Conservation (phyloP, 30 jellyfish, hydroid and myxozoan species). For the Clytia hemisphaerica region DNA sequence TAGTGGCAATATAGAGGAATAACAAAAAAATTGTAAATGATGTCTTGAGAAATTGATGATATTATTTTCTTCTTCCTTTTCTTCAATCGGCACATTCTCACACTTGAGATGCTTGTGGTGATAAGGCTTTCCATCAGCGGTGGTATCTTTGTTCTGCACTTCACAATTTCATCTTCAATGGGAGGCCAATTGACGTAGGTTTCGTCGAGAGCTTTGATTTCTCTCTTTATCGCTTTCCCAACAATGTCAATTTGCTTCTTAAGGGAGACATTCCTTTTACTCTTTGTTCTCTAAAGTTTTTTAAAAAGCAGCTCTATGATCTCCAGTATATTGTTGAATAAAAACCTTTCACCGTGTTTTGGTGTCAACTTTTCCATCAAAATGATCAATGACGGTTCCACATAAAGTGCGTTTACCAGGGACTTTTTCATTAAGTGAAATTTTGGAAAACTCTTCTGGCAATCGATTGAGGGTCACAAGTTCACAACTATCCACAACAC, state of each 20-base stretch:
- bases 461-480: too few species aligned
- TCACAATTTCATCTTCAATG: constrained; percentile 12
- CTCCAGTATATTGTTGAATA: constrained; percentile 2
- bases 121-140: background rate
- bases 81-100: background rate
- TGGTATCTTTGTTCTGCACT: constrained; percentile 23
- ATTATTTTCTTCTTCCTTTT: background rate
- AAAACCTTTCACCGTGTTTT: background rate
- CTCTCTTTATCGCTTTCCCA: constrained; percentile 7
- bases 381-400: background rate
- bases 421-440: too few species aligned
- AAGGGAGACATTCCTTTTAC: background rate
- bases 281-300: background rate
- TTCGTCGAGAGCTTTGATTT: background rate
- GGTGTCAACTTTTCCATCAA: constrained; percentile 9
- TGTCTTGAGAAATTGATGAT: constrained; percentile 23
- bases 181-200: constrained; percentile 39
- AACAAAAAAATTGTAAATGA: constrained; percentile 7
- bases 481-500: too few species aligned
- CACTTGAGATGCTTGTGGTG: background rate
- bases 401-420: background rate
- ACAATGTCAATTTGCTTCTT: background rate
- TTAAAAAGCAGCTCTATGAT: background rate
- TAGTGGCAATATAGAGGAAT: too few species aligned
- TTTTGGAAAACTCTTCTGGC: too few species aligned